phyloP scores from a whole-genome alignment of 2,888 invertebrate species.

The Chymomyza caudatula region DNA sequence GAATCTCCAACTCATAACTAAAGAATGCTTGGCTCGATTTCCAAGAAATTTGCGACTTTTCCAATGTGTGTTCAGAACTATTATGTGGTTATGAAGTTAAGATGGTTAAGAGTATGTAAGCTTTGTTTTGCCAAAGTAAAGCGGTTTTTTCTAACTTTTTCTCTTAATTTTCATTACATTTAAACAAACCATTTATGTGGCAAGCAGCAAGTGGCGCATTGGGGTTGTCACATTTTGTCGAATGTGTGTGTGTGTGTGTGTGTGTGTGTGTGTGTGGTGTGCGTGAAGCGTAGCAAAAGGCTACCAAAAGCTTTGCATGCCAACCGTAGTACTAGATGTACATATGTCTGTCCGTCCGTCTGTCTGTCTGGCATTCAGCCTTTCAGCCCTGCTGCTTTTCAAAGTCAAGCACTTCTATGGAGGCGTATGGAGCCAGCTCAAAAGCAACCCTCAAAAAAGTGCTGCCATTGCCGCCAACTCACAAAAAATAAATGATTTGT shows the following conservation, averaged over 20 bases:
- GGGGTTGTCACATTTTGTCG: constrained; percentile 26
- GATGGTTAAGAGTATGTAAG: neutral
- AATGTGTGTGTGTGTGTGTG: neutral
- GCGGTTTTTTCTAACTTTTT: constrained; percentile 2
- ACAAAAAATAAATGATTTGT: neutral
- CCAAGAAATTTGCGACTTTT: too few species aligned
- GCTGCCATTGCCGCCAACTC: too few species aligned
- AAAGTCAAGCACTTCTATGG: neutral
- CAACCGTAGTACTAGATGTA: constrained; percentile 23
- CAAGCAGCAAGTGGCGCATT: constrained; percentile 11
- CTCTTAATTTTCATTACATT: constrained; percentile 52
- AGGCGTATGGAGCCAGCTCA: neutral
- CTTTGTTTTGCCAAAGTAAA: neutral
- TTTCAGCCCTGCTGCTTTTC: neutral
- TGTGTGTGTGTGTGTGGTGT: neutral
- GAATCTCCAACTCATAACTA: too few species aligned
- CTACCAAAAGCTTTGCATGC: constrained; percentile 21
- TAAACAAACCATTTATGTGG: constrained; percentile 52
- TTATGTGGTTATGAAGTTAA: too few species aligned
- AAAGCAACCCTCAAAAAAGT: constrained; percentile 33
- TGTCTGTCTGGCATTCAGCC: constrained; percentile 16
- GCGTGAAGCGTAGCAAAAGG: neutral
- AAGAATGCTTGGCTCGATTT: too few species aligned
- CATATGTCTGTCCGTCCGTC: too few species aligned
- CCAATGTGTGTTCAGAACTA: too few species aligned